A percentile compares a stretch with the other conserved stretches of the same genome.
Conservation (phyloP, 2,113 vertebrate genomes). For the Gopherus flavomarginatus region DNA sequence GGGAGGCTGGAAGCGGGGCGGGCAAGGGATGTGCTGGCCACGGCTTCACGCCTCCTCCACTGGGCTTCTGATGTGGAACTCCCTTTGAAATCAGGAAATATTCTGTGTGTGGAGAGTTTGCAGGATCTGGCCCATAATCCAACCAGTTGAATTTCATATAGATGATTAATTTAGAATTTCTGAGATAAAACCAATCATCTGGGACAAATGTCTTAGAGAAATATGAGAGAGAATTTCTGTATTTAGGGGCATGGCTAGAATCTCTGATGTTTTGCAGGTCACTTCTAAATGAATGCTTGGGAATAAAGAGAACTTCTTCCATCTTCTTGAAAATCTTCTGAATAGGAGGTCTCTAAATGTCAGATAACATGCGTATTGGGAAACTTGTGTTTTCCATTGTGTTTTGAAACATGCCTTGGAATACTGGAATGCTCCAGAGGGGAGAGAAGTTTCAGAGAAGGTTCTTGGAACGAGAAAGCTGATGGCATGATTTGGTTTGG, state of each 20-base stretch:
- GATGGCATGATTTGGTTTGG: neutral
- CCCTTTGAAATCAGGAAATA: neutral
- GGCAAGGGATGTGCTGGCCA: too few species aligned
- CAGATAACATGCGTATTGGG: accelerated
- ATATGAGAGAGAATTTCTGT: neutral
- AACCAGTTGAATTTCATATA: neutral
- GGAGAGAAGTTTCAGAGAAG: neutral
- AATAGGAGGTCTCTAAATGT: neutral
- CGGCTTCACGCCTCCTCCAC: too few species aligned
- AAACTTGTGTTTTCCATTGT: neutral
- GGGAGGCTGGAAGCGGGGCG: too few species aligned
- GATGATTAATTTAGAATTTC: neutral
- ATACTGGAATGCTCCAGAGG: neutral
- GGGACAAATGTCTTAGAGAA: neutral
- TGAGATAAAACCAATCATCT: neutral
- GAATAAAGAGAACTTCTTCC: neutral
- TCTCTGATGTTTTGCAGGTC: neutral
- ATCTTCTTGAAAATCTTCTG: neutral
- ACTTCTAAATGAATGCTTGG: neutral
- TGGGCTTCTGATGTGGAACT: neutral
- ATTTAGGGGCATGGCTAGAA: neutral
- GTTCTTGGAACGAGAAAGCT: neutral
- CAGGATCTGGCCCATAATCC: neutral
- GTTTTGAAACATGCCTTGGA: neutral
- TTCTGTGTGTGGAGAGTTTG: neutral